phyloP scores from a whole-genome alignment of 2,888 invertebrate genomes.

The Plagodis dolabraria region DNA sequence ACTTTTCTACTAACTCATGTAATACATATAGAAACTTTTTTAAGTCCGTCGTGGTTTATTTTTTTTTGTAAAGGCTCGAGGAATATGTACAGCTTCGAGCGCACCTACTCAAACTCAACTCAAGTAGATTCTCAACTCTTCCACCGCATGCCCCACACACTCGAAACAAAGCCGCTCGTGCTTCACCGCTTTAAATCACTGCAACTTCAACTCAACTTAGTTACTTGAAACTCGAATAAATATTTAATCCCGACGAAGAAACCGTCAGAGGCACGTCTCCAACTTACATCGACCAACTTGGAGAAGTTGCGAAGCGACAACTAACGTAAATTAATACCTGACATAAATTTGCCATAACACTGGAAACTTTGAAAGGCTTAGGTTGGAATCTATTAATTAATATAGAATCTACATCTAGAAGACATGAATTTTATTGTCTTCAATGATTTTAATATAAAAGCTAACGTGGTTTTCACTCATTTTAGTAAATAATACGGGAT shows the following conservation, averaged over 20 bases:
- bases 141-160: slow-evolving; percentile 15
- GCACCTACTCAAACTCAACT: slow-evolving; percentile 6
- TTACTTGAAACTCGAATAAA: slow-evolving; percentile 66
- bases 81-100: too few relatives aligned
- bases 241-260: slow-evolving; percentile 73
- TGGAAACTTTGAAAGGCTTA: slow-evolving; percentile 65
- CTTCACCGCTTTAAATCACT: slow-evolving; percentile 28
- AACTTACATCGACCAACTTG: slow-evolving; percentile 60
- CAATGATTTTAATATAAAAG: background rate
- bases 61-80: too few relatives aligned
- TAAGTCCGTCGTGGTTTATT: too few relatives aligned
- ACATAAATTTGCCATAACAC: slow-evolving; percentile 84
- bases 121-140: slow-evolving; percentile 10
- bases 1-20: too few relatives aligned
- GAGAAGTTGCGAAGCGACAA: slow-evolving; percentile 56
- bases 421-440: background rate
- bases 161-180: slow-evolving; percentile 26
- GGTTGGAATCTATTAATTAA: slow-evolving; percentile 57
- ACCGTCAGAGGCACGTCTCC: slow-evolving; percentile 58
- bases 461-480: too few relatives aligned
- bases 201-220: slow-evolving; percentile 38
- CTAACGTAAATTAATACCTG: slow-evolving; percentile 83
- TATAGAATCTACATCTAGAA: slow-evolving; percentile 10
- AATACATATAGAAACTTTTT: too few relatives aligned
- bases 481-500: too few relatives aligned